Evolutionary conservation across 1,140 invertebrate species (phyloP).

Genomic region (Sitophilus oryzae): DNA sequence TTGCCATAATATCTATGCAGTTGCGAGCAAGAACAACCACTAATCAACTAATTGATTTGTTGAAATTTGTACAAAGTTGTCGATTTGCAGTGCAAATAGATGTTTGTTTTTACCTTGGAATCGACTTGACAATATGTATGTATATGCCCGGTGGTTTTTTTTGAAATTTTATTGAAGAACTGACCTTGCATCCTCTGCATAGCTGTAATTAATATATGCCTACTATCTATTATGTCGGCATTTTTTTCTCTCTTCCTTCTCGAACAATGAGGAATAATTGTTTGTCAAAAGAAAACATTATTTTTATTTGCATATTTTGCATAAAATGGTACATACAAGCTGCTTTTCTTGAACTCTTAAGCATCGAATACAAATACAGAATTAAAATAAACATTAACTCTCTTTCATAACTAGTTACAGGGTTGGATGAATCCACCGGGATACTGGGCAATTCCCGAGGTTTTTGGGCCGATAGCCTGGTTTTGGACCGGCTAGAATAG

Average conservation of each 20-base stretch:
- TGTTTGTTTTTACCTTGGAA: not conserved
- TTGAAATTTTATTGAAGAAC: conserved; percentile 15
- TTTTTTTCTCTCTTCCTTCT: not conserved
- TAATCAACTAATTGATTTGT: too few relatives aligned
- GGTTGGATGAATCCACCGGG: too few relatives aligned
- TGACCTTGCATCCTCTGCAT: conserved; percentile 16
- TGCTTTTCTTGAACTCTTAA: too few relatives aligned
- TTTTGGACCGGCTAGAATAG: too few relatives aligned
- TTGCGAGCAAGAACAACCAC: too few relatives aligned
- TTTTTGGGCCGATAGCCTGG: too few relatives aligned
- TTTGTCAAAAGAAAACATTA: not conserved
- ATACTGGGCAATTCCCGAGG: too few relatives aligned
- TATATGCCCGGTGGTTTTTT: not conserved
- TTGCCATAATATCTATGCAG: too few relatives aligned
- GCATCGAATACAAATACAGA: too few relatives aligned
- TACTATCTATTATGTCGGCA: not conserved
- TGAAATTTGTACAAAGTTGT: not conserved
- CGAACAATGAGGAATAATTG: not conserved
- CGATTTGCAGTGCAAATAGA: not conserved
- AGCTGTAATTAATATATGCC: conserved; percentile 12
- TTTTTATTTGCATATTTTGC: not conserved
- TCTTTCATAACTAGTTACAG: too few relatives aligned
- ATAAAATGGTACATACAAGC: too few relatives aligned
- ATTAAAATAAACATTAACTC: too few relatives aligned
- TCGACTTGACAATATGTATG: not conserved